Evolutionary conservation across 2,113 vertebrate species (phyloP), one percentile per base, ranked within the genome.

Genomic region (Ascaphus truei): DNA sequence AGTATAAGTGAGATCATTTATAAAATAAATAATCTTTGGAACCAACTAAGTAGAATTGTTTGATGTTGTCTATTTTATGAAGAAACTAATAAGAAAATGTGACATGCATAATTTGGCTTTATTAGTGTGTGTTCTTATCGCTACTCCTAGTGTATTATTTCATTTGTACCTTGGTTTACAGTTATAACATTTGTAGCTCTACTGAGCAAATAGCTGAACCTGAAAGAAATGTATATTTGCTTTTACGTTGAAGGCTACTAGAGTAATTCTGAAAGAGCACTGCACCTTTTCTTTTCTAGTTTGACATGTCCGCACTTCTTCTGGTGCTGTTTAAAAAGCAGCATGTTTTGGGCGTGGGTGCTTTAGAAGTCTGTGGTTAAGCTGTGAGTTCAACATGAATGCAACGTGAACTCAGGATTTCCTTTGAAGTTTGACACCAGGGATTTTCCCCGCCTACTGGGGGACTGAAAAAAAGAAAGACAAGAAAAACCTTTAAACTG

Each of bases 351-450:
- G 78, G 71, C 73, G 79, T 73, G 79, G 75, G 80, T 75, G 75
- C 16, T 11, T 76, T 75, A 69, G 80, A 71, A 80, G 79, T 77
- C 75, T 71, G 67, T 1, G 72, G 71, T 73, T 75, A 52, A 37
- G 75, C 72, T 80, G 79, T 6, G 15, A 76, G 13, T 79, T 55
- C 76, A 77, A 79, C 75, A 60, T 69, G 79, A 84, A 84, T 80
- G 75, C 25, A 45, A 31, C 72, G 75, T 76, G 82, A 86, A 82
- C 76, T 79, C 81, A 72, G 62, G 80, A 79, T 88, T 78, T 73
- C 71, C 80, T 87, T 89, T 88, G 84, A 88, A 88, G 83, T 85
- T 64, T 83, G 83, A 85, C 79, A 82, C 77, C 73, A 56, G 81
- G 84, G 82, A 76, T 72, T 89, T 88, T 82, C 79, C 86, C 84